phyloP scores from a whole-genome alignment of 2,113 vertebrate species.

The Embiotoca jacksoni region DNA sequence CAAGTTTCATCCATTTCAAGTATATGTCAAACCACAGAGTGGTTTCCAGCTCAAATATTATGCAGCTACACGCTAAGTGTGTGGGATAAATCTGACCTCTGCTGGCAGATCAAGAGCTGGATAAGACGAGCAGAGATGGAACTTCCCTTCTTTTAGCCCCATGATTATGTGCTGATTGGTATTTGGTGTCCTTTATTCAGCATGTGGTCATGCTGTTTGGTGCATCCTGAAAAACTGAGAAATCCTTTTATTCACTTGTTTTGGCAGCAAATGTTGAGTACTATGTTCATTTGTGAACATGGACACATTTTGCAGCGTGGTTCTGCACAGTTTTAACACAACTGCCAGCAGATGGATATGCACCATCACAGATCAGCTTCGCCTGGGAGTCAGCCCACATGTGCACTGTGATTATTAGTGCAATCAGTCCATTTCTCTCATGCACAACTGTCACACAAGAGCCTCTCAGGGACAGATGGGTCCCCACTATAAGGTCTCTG shows the following conservation, averaged over 20 bases:
- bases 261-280: not conserved
- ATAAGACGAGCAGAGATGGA: conserved; percentile 27
- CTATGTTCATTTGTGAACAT: conserved; percentile 14
- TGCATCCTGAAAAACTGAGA: conserved; percentile 9
- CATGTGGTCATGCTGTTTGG: not conserved
- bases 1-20: conserved; percentile 55
- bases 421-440: conserved; percentile 53
- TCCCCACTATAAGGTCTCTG: conserved; percentile 21
- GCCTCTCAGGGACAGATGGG: conserved; percentile 49
- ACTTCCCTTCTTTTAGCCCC: not conserved
- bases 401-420: conserved; percentile 44
- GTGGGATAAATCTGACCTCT: conserved; percentile 64
- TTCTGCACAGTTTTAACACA: not conserved
- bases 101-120: conserved; percentile 54
- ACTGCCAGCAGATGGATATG: not conserved
- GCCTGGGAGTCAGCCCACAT: conserved; percentile 46
- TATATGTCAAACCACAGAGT: conserved; percentile 44
- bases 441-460: conserved; percentile 49
- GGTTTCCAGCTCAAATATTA: conserved; percentile 72
- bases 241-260: not conserved
- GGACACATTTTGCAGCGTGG: conserved; percentile 2
- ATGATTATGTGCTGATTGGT: conserved; percentile 30
- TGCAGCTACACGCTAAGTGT: conserved; percentile 57
- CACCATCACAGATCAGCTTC: conserved; percentile 42
- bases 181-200: conserved; percentile 27